Conservation (phyloP, 2,888 invertebrate species). For the Glyphotaelius pellucidus region DNA sequence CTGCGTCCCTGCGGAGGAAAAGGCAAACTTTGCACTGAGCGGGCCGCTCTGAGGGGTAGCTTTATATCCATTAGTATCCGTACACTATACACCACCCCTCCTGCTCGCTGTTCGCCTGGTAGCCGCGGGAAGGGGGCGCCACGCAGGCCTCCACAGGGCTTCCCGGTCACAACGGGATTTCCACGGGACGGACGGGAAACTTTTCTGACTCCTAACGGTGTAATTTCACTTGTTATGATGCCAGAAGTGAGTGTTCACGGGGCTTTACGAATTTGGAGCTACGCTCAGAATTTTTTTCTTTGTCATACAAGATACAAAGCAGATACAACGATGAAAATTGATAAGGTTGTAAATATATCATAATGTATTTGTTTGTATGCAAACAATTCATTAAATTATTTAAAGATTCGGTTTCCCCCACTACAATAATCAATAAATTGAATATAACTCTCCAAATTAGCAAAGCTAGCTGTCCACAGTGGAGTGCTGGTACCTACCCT, state of each 20-base stretch:
- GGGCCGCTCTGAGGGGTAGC: background rate
- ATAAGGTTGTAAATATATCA: no score
- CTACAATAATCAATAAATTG: no score
- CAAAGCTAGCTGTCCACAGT: no score
- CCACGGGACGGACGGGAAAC: background rate
- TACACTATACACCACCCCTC: background rate
- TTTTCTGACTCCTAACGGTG: background rate
- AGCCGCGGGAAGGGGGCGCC: background rate
- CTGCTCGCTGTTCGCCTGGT: background rate
- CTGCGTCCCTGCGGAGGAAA: background rate
- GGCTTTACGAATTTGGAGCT: background rate
- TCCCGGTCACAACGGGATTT: background rate
- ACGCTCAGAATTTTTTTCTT: background rate
- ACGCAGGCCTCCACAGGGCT: background rate
- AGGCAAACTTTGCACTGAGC: conserved; percentile 19
- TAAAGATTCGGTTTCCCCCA: no score
- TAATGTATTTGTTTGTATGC: no score
- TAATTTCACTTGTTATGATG: background rate
- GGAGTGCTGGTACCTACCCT: no score
- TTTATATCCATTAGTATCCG: conserved; percentile 33
- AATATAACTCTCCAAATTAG: no score
- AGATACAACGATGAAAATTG: background rate
- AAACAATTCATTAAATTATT: background rate
- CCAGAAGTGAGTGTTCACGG: background rate
- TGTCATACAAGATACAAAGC: background rate